Conservation (phyloP, 2,888 invertebrate genomes). For the Latrodectus hesperus region DNA sequence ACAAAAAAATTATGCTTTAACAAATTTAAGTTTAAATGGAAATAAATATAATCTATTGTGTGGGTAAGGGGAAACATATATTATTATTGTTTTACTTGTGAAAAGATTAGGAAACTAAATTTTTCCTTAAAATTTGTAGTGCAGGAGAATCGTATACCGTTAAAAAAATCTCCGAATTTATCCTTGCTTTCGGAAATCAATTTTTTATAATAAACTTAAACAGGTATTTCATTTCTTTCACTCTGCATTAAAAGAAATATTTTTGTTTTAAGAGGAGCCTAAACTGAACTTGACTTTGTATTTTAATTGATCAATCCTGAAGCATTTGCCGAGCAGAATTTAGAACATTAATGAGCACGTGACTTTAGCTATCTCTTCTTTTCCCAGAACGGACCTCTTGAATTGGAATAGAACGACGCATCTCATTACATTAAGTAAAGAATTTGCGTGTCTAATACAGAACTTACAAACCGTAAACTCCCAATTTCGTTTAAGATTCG, state of each 20-base stretch:
- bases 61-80: too few species aligned
- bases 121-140: too few species aligned
- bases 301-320: constrained; percentile 23
- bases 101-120: too few species aligned
- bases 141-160: too few species aligned
- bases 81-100: too few species aligned
- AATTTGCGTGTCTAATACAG: constrained; percentile 18
- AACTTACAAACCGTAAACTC: constrained; percentile 38
- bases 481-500: constrained; percentile 33
- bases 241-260: not conserved
- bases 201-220: too few species aligned
- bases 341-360: constrained; percentile 34
- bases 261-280: constrained; percentile 10
- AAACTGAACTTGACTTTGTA: constrained; percentile 14
- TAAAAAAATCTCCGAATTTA: too few species aligned
- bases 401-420: constrained; percentile 25
- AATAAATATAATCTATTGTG: too few species aligned
- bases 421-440: constrained; percentile 39
- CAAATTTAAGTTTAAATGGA: too few species aligned
- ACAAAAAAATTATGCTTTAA: too few species aligned
- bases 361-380: constrained; percentile 2
- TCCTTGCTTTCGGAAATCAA: too few species aligned
- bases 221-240: too few species aligned
- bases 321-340: constrained; percentile 10
- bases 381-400: constrained; percentile 13